A percentile compares a stretch with the other conserved stretches of the same genome.
Evolutionary conservation across 2,797 vertebrate genomes (phyloP).

Genomic region (Galaxias olidus): DNA sequence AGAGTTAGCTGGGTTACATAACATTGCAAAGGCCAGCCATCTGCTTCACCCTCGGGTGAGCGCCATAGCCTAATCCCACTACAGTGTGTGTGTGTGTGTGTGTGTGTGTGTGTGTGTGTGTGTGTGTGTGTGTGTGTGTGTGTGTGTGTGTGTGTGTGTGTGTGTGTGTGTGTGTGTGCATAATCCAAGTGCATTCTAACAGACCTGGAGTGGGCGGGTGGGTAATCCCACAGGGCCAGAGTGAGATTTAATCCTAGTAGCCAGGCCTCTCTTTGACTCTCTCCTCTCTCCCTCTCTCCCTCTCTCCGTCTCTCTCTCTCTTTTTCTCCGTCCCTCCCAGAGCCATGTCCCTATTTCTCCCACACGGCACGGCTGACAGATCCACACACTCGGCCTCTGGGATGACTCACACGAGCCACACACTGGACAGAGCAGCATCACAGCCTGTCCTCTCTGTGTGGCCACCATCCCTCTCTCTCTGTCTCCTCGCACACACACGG

Average conservation of each 20-base stretch:
- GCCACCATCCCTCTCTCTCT: conserved; percentile 13
- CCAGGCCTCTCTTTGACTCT: conserved; percentile 7
- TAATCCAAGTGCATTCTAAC: conserved; percentile 31
- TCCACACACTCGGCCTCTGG: background rate
- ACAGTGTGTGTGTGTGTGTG: conserved; percentile 45
- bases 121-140: conserved; percentile 16
- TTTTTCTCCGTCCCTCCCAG: background rate
- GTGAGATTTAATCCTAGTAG: conserved; percentile 63
- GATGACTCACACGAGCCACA: no score
- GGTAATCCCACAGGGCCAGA: conserved; percentile 64
- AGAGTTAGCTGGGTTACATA: conserved; percentile 55
- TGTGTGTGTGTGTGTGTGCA: conserved; percentile 7
- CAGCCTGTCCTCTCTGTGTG: conserved; percentile 9
- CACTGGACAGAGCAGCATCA: conserved; percentile 6
- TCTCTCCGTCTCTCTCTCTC: conserved; percentile 25
- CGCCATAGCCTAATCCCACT: conserved; percentile 61
- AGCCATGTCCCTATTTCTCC: background rate
- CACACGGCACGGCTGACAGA: no score
- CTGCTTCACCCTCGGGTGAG: conserved; percentile 64
- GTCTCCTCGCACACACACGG: no score
- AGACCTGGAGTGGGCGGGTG: conserved; percentile 48
- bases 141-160: conserved; percentile 2
- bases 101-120: conserved; percentile 4
- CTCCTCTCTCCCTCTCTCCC: conserved; percentile 27
- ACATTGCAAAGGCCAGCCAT: conserved; percentile 68